A percentile compares a stretch with the other conserved stretches of the same genome.
Evolutionary conservation across 1,140 invertebrate species (phyloP).

Genomic region (Nasonia vitripennis): DNA sequence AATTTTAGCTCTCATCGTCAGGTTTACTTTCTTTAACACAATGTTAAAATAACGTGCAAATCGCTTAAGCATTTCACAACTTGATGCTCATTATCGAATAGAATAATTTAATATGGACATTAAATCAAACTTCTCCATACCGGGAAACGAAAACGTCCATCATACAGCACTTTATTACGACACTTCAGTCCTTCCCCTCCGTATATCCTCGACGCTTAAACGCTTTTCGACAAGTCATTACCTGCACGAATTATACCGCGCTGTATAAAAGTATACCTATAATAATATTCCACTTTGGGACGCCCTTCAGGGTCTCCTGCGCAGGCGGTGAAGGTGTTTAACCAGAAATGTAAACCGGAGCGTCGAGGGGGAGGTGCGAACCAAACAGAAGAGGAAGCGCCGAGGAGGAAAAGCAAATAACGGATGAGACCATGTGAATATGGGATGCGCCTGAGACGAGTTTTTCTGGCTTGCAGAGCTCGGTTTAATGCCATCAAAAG

Average conservation of each 20-base stretch:
- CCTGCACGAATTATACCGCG: background rate
- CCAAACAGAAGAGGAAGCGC: background rate
- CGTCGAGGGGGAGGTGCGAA: background rate
- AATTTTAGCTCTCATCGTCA: too few species aligned
- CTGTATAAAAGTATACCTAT: background rate
- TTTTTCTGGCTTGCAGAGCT: background rate
- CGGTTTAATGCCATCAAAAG: background rate
- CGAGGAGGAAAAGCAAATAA: background rate
- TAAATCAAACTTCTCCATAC: too few species aligned
- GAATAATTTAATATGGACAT: too few species aligned
- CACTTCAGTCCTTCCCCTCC: background rate
- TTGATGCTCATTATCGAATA: too few species aligned
- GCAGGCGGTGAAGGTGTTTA: background rate
- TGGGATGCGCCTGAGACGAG: background rate
- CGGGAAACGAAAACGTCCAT: background rate
- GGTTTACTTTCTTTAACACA: too few species aligned
- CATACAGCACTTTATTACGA: background rate
- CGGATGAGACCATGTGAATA: background rate
- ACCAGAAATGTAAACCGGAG: background rate
- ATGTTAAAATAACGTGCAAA: too few species aligned
- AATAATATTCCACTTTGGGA: background rate
- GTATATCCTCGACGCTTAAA: background rate
- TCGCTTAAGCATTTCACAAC: too few species aligned
- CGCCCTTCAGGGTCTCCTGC: too few species aligned
- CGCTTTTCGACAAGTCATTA: slow-evolving; percentile 30